A percentile compares a stretch with the other conserved stretches of the same genome.
These are phyloP conservation scores for Acronicta alni DNA, from an alignment of 2,888 invertebrate genomes.

Conservation along the genomic window DNA sequence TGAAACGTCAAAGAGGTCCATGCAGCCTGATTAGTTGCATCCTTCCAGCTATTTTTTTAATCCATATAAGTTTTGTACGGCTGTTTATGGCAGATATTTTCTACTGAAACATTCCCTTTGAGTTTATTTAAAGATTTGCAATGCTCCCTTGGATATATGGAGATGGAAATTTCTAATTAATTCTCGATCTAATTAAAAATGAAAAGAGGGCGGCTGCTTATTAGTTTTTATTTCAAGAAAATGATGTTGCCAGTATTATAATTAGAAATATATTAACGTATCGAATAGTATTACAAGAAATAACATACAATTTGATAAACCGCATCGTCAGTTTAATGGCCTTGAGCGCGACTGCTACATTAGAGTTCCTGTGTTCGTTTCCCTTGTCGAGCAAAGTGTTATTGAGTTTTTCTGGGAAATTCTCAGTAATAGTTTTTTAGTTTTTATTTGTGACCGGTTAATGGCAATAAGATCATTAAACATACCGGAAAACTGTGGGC, in stretches of 20 bases:
- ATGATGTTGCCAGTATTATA: too few relatives aligned
- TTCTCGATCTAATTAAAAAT: background rate
- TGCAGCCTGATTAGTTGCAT: constrained; percentile 30
- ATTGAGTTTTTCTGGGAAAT: too few relatives aligned
- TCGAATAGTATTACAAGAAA: background rate
- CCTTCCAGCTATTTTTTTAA: constrained; percentile 10
- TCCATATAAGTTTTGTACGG: constrained; percentile 31
- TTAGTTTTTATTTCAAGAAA: background rate
- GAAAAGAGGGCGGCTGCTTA: background rate
- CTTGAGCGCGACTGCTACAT: too few relatives aligned
- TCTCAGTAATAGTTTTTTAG: too few relatives aligned
- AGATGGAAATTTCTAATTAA: background rate
- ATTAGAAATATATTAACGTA: too few relatives aligned
- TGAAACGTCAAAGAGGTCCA: constrained; percentile 27
- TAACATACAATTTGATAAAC: too few relatives aligned
- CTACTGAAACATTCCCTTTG: constrained; percentile 17
- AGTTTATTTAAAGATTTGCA: constrained; percentile 15
- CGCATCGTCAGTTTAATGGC: too few relatives aligned
- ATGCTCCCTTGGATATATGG: background rate
- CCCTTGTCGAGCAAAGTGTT: too few relatives aligned
- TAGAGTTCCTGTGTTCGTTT: too few relatives aligned
- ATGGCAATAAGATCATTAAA: too few relatives aligned
- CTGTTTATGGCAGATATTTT: constrained; percentile 3
- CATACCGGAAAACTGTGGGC: too few relatives aligned
- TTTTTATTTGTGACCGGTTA: too few relatives aligned